Evolutionary conservation across 1,140 invertebrate species (phyloP), one percentile per base, ranked within the genome.

Genomic region (Zaprionus vittiger): DNA sequence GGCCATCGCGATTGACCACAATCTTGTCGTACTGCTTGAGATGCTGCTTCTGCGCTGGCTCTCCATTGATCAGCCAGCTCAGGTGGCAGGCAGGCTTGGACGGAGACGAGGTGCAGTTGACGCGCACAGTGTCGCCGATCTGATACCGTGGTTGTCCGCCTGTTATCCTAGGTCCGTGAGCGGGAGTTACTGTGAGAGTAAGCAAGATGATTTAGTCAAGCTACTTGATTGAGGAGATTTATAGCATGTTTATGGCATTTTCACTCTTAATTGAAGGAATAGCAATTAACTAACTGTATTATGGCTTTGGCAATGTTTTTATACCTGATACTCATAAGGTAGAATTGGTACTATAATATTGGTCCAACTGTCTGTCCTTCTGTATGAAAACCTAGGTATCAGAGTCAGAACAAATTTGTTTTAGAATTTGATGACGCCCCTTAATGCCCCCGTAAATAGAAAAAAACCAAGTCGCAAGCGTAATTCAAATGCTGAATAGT

Each of bases 21-120:
- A 91, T 73, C 17, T 91, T 92, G 59, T 92, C 91, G 38, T 73
- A 92, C 49, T 81, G 83, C 26, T 73, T 84, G 4, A 94, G 79
- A 24, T 94, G 93, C 4, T 87, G 73, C 1, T 92, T 61, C 77
- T 94, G 95, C 83, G 96, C 96, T 81, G 95, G 95, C 81, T 97
- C 96, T 38, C 96, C 96, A 86, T 98, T 98, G 87, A 98, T 96
- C 92, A 96, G 97, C 97, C 97, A 98, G 44, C 95, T 95, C 31
- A 98, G 94, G 73, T 96, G 95, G 12, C 97, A 97, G 0, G 96
- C 96, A 1, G 97, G 97, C 83, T 97, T 95, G 12, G 97, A 98
- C 76, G 95, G 94, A 14, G 95, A 95, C 14, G 97, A 97, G 14
- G 97, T 97, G 93, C 97, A 98, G 92, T 97, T 97, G 15, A 98